Percentiles rank a stretch among this genome's conserved stretches.
phyloP scores from a whole-genome alignment of 2,113 vertebrate genomes.

The Campylomormyrus numenius region DNA sequence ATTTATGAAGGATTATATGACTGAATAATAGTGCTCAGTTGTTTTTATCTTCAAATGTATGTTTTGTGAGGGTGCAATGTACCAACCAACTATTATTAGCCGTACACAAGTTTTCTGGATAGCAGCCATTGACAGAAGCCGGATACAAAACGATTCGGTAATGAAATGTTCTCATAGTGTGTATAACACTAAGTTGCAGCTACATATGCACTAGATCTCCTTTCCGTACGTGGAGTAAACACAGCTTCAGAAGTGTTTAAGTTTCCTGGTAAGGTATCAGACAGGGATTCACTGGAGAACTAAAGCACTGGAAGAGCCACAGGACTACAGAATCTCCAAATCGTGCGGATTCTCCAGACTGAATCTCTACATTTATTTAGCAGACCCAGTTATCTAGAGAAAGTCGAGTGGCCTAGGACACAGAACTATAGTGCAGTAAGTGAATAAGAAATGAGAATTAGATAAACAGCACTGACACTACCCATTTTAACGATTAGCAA shows the following conservation, averaged over 20 bases:
- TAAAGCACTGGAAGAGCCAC: neutral
- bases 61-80: neutral
- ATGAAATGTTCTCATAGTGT: neutral
- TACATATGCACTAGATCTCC: neutral
- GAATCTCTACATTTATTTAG: neutral
- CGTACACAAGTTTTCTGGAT: neutral
- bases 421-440: neutral
- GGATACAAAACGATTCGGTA: neutral
- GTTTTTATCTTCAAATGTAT: neutral
- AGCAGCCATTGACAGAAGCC: neutral
- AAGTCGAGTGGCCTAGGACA: neutral
- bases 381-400: neutral
- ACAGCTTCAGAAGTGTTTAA: neutral
- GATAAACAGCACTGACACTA: neutral
- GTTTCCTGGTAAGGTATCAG: neutral
- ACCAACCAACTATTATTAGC: neutral
- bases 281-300: neutral
- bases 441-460: neutral
- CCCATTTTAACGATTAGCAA: neutral
- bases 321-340: neutral
- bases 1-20: neutral
- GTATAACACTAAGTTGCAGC: neutral
- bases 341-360: neutral
- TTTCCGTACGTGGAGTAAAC: neutral
- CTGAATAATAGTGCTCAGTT: neutral